Evolutionary conservation across 1,140 invertebrate genomes (phyloP), one percentile per base, ranked within the genome.

Genomic region (Potamilus streckersoni): DNA sequence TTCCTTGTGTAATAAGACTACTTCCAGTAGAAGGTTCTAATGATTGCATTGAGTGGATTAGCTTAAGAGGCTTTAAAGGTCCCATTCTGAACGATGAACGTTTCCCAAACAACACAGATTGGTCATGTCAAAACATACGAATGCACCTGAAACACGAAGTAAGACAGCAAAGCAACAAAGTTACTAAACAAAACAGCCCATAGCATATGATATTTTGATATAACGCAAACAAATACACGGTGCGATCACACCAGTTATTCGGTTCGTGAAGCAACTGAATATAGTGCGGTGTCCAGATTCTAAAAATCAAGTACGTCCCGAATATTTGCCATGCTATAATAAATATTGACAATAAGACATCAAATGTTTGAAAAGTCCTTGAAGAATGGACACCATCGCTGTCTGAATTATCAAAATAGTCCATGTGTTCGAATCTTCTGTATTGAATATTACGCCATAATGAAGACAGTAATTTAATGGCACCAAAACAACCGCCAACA

Each of bases 371-470:
- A 64, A 80, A 88, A 11, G 85, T 86, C 17, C 76, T 80, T 14
- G 83, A 82, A 2, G 82, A 75, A 62, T 86, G 80, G 23, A 81
- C 83, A 14, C 82, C 83, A 61, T 90, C 87, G 6, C 82, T 79
- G 69, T 85, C 87, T 59, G 86, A 84, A 55, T 84, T 84, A 55
- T 86, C 86, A 78, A 89, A 86, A 19, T 92, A 91, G 81, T 93
- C 92, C 19, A 92, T 88, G n/a, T 91, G 90, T 71, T 91, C 91
- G 80, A 91, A 91, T 57, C 88, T 83, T 12, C 93, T 89, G 0
- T 91, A 92, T 60, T 91, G 89, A 19, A 94, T 92, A 86, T 95
- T 94, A 1, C 91, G 91, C 91, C 93, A 95, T 12, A 95, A 89
- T 19, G 93, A 87, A 91, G 79, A 74, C 14, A 82, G 66, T 62